Base-by-base conservation (phyloP, 2,113 vertebrate genomes). In the Tor tambroides region DNA sequence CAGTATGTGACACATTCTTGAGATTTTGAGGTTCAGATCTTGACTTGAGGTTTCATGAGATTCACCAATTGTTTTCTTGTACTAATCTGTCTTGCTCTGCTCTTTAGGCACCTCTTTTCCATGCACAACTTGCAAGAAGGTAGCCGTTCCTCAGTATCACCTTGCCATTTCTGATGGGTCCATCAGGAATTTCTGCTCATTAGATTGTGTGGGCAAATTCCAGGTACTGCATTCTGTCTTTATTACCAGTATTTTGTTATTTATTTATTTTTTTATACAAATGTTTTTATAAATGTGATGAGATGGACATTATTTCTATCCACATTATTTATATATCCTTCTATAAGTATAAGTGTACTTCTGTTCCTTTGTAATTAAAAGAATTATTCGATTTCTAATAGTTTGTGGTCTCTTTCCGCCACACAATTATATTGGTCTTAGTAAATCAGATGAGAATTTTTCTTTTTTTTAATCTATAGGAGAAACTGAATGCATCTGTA, bases 111-210 rank as follows among this genome's bases (percentile, higher is more conserved):
- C 96, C 87, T 93, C 96, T 85, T 97, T 99, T 90, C 97, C 97
- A 30, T 99, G 98, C 93, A 96, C 96, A 92, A 95, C 95, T 92
- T 99, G 98, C 93, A 97, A 97, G 92, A 95, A 94, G 61, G 93
- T 95, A 43, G 95, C 96, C 28, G 94, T 97, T 91, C 97, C 98
- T 91, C 97, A 99, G 94, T 99, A 98, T 93, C 98, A 99, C 90
- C 93, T 99, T 92, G 97, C 97, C 84, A 99, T 98, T 97, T 96
- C 97, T 84, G 98, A 99, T 65, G 98, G 98, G 88, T 97, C 96
- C 91, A 99, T 99, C 87, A 96, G 98, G 19, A 99, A 99, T 92
- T 99, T 99, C 93, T 99, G 98, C 94, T 97, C 96, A 91, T 96
- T 97, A 89, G 96, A 92, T 76, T 99, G 98, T 89, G 97, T 99